A percentile compares a stretch with the other conserved stretches of the same genome.
phyloP scores from a whole-genome alignment of 2,797 vertebrate genomes.

The Melanotaenia maccullochi region DNA sequence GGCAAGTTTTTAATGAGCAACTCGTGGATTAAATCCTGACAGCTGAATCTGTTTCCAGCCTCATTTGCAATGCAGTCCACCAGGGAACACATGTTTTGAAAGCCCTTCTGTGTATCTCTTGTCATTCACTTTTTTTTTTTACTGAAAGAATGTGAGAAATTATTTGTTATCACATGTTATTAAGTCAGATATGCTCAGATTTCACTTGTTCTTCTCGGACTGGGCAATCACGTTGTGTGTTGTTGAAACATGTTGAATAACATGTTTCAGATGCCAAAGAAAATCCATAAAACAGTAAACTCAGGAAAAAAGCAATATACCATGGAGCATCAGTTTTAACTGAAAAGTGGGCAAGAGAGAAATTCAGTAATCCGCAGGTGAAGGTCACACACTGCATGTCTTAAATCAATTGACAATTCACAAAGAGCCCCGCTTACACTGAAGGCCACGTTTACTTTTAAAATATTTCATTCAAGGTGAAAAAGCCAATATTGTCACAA shows the following conservation, averaged over 20 bases:
- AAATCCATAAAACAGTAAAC: slow-evolving; percentile 13
- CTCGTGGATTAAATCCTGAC: slow-evolving; percentile 47
- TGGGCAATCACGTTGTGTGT: background rate
- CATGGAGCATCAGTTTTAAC: background rate
- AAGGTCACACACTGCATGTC: slow-evolving; percentile 16
- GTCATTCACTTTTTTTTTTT: background rate
- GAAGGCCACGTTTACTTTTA: slow-evolving; percentile 12
- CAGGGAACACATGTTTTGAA: slow-evolving; percentile 4
- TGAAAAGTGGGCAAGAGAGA: slow-evolving; percentile 8
- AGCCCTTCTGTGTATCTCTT: background rate
- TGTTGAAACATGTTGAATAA: slow-evolving; percentile 8
- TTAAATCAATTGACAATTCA: slow-evolving; percentile 8
- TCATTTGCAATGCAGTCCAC: slow-evolving; percentile 12
- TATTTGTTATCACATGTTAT: slow-evolving; percentile 5
- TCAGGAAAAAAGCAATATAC: slow-evolving; percentile 18
- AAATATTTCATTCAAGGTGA: slow-evolving; percentile 10
- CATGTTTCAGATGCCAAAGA: slow-evolving; percentile 9
- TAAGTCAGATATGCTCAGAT: slow-evolving; percentile 5
- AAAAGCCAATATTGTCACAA: slow-evolving; percentile 11
- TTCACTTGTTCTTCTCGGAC: slow-evolving; percentile 1
- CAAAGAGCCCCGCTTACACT: background rate
- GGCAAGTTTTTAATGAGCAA: slow-evolving; percentile 59
- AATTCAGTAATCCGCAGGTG: slow-evolving; percentile 6
- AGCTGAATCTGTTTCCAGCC: slow-evolving; percentile 43
- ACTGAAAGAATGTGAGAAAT: background rate